Conservation (phyloP, 2,113 vertebrate species). For the Aramus guarauna region DNA sequence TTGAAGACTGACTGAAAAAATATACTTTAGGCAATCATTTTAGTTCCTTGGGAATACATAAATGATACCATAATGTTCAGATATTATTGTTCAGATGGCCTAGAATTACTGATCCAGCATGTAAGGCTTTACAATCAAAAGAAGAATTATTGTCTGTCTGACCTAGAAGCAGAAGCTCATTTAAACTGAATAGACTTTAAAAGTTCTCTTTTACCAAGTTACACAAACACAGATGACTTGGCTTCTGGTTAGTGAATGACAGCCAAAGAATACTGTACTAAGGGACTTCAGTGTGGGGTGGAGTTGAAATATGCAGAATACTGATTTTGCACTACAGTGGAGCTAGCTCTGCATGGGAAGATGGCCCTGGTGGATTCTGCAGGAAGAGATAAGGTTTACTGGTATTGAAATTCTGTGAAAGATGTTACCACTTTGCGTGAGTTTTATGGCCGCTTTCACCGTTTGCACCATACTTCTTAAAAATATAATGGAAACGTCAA, state of each 20-base stretch:
- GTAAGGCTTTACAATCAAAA: background rate
- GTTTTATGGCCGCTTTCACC: background rate
- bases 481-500: background rate
- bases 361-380: background rate
- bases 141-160: conserved; percentile 41
- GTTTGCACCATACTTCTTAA: background rate
- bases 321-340: background rate
- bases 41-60: conserved; percentile 20
- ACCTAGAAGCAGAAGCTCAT: conserved; percentile 36
- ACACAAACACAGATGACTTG: conserved; percentile 47
- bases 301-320: background rate
- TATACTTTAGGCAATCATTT: background rate
- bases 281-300: background rate
- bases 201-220: conserved; percentile 46
- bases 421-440: background rate
- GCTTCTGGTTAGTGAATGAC: conserved; percentile 28
- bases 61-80: background rate
- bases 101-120: background rate
- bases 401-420: background rate
- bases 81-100: conserved; percentile 1
- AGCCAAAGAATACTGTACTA: conserved; percentile 14
- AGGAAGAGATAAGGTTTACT: background rate
- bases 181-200: background rate
- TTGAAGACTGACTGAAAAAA: conserved; percentile 10
- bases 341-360: background rate